Evolutionary conservation across 2,888 invertebrate genomes (phyloP), one percentile per base, ranked within the genome.

Genomic region (Epsilonema sp.): DNA sequence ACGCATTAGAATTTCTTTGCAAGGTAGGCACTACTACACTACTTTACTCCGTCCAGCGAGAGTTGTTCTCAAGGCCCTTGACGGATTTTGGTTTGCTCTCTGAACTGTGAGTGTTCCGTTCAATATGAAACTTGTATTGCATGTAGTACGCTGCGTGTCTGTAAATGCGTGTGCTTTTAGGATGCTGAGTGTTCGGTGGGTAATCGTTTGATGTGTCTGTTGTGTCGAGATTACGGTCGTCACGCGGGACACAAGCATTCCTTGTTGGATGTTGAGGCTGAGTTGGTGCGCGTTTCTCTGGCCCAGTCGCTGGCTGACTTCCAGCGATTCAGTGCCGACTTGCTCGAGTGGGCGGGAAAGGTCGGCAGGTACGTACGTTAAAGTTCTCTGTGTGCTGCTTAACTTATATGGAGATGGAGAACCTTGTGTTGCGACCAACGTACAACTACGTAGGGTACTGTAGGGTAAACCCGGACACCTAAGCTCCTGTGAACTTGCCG

Each of bases 181-280:
- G n/a, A n/a, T n/a, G n/a, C n/a, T n/a, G n/a, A n/a, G n/a, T n/a
- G n/a, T n/a, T n/a, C n/a, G n/a, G n/a, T n/a, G n/a, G n/a, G n/a
- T n/a, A n/a, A n/a, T n/a, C 70, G 71, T n/a, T 61, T 74, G 25
- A 73, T 74, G 73, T 74, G 74, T 53, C 72, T 73, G 57, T 68
- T 75, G 25, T 75, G 74, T 58, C 73, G 73, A 55, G 74, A 74
- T 55, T 74, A 74, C 54, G 74, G 74, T 1, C 60, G 72, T 31
- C 74, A 74, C 56, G 70, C 70, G 53, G 67, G 66, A 48, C 73
- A 74, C 55, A 70, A 73, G 71, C 73, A 73, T 49, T 65, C 70
- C 2, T 58, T 74, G 49, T 62, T 75, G 40, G 74, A 75, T 55
- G 67, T 68, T 3, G 74, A 75, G 57, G 73, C 74, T n/a, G 73